phyloP scores from a whole-genome alignment of 2,888 invertebrate genomes.

The Gnatocerus cornutus region DNA sequence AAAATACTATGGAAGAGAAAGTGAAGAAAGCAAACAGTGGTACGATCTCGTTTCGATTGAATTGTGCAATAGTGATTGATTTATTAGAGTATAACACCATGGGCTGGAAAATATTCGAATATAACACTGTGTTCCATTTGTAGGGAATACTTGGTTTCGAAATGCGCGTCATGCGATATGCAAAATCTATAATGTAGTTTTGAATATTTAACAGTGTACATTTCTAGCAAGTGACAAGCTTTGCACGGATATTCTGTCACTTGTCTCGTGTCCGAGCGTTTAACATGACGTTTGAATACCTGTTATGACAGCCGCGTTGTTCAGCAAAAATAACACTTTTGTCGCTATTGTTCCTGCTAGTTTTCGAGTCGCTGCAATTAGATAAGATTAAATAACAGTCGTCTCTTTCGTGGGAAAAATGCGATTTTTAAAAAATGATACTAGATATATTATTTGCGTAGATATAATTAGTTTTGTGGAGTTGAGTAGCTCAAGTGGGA shows the following conservation, averaged over 20 bases:
- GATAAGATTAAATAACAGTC: conserved; percentile 34
- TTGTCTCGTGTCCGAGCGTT: conserved; percentile 65
- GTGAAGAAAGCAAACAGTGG: conserved; percentile 18
- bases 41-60: conserved; percentile 21
- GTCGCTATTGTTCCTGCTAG: conserved; percentile 63
- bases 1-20: conserved; percentile 24
- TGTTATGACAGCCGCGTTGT: conserved; percentile 65
- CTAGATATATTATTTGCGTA: conserved; percentile 6
- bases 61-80: conserved; percentile 21
- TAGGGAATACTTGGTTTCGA: conserved; percentile 6
- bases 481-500: conserved; percentile 21
- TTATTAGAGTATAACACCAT: conserved; percentile 5
- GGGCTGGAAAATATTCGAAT: conserved; percentile 2
- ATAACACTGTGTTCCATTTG: conserved; percentile 2
- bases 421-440: not conserved
- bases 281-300: conserved; percentile 66
- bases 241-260: conserved; percentile 65
- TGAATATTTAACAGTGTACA: conserved; percentile 62
- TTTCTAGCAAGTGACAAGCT: conserved; percentile 66
- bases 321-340: conserved; percentile 65
- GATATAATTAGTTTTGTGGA: conserved; percentile 34
- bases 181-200: conserved; percentile 57
- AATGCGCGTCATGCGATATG: conserved; percentile 54
- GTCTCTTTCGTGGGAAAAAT: conserved; percentile 16
- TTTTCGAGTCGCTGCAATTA: conserved; percentile 39